A percentile compares a stretch with the other conserved stretches of the same genome.
Conservation (phyloP, 2,888 invertebrate species). For the Microplitis deprimator region DNA sequence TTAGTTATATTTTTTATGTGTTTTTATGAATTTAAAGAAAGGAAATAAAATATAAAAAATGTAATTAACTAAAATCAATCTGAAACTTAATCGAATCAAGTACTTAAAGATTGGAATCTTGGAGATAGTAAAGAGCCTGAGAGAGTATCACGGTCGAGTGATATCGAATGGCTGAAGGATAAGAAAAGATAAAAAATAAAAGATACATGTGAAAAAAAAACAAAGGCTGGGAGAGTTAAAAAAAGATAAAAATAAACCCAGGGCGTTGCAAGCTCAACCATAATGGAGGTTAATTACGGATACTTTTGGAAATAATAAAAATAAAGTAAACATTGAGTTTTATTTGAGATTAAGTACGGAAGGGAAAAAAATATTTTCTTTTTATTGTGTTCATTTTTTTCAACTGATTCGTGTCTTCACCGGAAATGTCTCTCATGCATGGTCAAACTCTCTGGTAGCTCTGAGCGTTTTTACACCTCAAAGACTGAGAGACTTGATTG, state of each 20-base stretch:
- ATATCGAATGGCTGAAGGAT: background rate
- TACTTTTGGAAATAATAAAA: conserved; percentile 28
- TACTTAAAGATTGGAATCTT: conserved; percentile 1
- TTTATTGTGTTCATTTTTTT: conserved; percentile 30
- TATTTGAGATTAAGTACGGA: conserved; percentile 49
- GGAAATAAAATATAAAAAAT: background rate
- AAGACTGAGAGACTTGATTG: conserved; percentile 49
- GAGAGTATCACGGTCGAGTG: background rate
- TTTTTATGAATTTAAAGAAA: too few relatives aligned
- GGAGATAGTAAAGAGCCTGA: conserved; percentile 3
- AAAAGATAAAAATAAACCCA: conserved; percentile 6
- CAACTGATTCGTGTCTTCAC: conserved; percentile 32
- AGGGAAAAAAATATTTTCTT: conserved; percentile 38
- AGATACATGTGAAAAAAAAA: background rate
- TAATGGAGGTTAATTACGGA: conserved; percentile 62
- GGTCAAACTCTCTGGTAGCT: conserved; percentile 2
- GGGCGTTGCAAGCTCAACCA: conserved; percentile 53
- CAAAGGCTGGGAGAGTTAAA: background rate
- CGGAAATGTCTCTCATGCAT: conserved; percentile 27
- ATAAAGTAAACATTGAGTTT: background rate
- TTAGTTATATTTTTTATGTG: too few relatives aligned
- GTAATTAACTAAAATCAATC: background rate
- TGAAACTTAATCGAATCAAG: background rate
- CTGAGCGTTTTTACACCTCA: conserved; percentile 55
- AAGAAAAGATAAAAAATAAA: conserved; percentile 1